Percentiles rank a stretch among this genome's conserved stretches.
These are phyloP conservation scores for Chinchilla lanigera DNA, from an alignment of 2,113 vertebrate genomes.

Conservation along the genomic window DNA sequence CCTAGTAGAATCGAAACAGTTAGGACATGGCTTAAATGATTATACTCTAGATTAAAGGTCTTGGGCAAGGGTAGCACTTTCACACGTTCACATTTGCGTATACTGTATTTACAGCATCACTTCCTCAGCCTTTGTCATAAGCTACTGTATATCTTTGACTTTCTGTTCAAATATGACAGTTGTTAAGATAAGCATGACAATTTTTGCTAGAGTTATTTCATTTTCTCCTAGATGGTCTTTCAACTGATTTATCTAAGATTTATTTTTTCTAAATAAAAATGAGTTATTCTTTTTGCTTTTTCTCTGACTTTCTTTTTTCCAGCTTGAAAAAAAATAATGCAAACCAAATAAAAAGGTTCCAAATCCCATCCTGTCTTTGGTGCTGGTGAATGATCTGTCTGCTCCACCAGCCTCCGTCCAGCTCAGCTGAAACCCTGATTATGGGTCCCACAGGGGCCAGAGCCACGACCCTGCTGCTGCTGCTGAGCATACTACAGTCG, in stretches of 20 bases:
- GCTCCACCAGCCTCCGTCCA: background rate
- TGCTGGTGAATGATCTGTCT: background rate
- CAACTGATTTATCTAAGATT: background rate
- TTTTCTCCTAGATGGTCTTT: background rate
- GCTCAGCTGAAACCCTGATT: background rate
- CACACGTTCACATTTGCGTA: background rate
- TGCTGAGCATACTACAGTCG: accelerated
- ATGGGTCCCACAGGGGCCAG: background rate
- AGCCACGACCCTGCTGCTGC: background rate
- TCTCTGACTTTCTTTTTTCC: background rate
- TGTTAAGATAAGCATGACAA: background rate
- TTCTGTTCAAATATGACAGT: background rate
- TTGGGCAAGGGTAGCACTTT: background rate
- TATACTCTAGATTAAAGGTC: background rate
- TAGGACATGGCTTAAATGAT: background rate
- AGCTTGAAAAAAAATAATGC: background rate
- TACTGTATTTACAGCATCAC: background rate
- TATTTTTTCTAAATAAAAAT: slow-evolving; percentile 15
- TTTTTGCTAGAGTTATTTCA: background rate
- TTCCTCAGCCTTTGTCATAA: background rate
- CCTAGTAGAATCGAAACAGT: background rate
- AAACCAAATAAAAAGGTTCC: background rate
- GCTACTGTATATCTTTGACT: background rate
- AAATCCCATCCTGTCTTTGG: background rate
- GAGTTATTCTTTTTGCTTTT: background rate